A percentile compares a stretch with the other conserved stretches of the same genome.
phyloP scores from a whole-genome alignment of 2,113 vertebrate species.

The Petaurus breviceps region DNA sequence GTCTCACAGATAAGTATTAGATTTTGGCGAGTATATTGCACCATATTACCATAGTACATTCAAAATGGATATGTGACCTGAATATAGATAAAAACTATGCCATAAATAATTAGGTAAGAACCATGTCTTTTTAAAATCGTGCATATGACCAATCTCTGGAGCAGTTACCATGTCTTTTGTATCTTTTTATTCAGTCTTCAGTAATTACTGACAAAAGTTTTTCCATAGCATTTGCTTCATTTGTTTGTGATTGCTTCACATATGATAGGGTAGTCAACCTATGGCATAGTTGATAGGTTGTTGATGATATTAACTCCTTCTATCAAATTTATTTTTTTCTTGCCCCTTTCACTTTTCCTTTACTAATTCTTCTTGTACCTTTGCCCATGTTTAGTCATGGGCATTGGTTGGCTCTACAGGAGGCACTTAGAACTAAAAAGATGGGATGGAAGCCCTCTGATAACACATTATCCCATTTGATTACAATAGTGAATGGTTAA shows the following conservation, averaged over 20 bases:
- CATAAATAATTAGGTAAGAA: too few relatives aligned
- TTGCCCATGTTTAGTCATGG: neutral
- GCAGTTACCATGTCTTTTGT: neutral
- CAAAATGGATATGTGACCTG: too few relatives aligned
- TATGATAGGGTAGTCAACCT: too few relatives aligned
- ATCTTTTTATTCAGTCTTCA: neutral
- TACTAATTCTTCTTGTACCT: neutral
- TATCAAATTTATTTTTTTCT: neutral
- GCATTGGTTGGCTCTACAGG: neutral
- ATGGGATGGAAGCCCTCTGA: neutral
- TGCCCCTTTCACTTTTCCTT: neutral
- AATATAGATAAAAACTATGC: too few relatives aligned
- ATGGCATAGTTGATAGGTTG: too few relatives aligned
- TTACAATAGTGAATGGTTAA: neutral
- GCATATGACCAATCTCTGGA: neutral
- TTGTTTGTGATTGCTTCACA: too few relatives aligned
- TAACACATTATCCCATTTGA: neutral
- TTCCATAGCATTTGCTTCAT: too few relatives aligned
- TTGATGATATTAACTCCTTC: too few relatives aligned
- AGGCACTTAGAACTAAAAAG: constrained; percentile 7
- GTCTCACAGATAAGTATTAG: too few relatives aligned
- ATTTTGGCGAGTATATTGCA: too few relatives aligned
- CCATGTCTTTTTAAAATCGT: neutral
- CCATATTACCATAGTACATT: too few relatives aligned
- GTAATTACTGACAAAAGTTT: neutral